These are phyloP conservation scores for Drosophila setosimentum DNA, from an alignment of 2,888 invertebrate species.

Conservation along the genomic window DNA sequence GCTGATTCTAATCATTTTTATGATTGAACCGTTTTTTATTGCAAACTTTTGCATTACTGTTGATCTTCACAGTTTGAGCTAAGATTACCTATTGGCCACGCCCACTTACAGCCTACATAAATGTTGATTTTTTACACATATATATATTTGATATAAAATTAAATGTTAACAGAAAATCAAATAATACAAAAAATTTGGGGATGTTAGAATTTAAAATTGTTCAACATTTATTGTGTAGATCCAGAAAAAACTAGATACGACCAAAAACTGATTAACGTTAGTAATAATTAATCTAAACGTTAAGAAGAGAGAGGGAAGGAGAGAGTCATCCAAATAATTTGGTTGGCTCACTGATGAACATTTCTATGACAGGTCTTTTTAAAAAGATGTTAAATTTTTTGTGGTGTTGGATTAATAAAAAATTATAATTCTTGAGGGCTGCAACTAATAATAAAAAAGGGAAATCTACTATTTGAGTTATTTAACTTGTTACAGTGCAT, in stretches of 20 bases:
- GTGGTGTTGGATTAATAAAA: background rate
- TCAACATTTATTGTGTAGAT: background rate
- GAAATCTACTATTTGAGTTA: background rate
- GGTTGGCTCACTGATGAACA: background rate
- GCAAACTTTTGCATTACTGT: background rate
- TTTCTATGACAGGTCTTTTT: background rate
- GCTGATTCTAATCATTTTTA: background rate
- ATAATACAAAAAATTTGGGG: background rate
- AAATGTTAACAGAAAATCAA: background rate
- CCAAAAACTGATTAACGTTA: background rate
- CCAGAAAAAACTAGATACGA: background rate
- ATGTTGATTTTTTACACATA: background rate
- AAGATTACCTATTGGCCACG: background rate
- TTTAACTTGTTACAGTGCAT: conserved; percentile 3
- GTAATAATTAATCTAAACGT: background rate
- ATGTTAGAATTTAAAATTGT: background rate
- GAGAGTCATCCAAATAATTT: too few relatives aligned
- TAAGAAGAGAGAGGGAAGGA: background rate
- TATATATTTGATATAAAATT: background rate
- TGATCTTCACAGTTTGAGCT: background rate
- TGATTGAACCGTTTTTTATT: background rate
- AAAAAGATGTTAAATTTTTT: background rate
- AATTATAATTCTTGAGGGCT: background rate
- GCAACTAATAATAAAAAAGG: background rate
- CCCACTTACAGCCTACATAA: background rate